phyloP scores from a whole-genome alignment of 1,140 invertebrate genomes.

The Pygmarrhopalites habei region DNA sequence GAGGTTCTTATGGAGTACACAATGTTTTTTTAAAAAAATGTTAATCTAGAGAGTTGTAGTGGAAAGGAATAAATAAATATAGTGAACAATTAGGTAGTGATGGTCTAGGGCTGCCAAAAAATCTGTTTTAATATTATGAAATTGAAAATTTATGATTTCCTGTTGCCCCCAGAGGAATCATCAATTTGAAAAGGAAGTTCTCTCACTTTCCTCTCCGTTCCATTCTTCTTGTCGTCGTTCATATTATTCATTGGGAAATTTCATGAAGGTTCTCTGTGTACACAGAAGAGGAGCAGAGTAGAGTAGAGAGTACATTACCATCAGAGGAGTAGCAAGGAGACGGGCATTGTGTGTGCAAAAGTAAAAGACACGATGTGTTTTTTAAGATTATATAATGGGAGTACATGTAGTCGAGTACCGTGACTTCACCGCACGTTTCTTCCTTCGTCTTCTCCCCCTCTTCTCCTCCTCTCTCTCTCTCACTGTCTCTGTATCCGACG shows the following conservation, averaged over 20 bases:
- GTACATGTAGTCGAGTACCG: constrained; percentile 1
- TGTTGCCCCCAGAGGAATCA: not conserved
- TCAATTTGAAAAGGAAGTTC: not conserved
- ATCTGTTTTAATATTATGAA: constrained; percentile 1
- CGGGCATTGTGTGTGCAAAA: not conserved
- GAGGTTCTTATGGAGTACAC: no score
- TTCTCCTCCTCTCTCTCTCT: constrained; percentile 6
- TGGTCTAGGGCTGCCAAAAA: no score
- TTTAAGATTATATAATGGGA: not conserved
- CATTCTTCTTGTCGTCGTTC: not conserved
- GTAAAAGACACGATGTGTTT: constrained; percentile 2
- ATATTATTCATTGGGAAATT: no score
- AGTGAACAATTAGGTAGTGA: no score
- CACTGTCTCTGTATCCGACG: not conserved
- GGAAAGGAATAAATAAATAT: no score
- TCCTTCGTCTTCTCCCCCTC: not conserved
- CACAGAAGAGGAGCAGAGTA: not conserved
- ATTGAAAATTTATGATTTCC: constrained; percentile 3
- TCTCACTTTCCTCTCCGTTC: not conserved
- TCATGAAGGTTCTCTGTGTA: no score
- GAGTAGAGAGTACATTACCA: no score
- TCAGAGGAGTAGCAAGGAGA: no score
- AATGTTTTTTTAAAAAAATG: no score
- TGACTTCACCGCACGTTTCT: constrained; percentile 9
- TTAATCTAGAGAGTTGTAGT: no score